Evolutionary conservation across 1,140 invertebrate species (phyloP).

Genomic region (Zaprionus lachaisei): DNA sequence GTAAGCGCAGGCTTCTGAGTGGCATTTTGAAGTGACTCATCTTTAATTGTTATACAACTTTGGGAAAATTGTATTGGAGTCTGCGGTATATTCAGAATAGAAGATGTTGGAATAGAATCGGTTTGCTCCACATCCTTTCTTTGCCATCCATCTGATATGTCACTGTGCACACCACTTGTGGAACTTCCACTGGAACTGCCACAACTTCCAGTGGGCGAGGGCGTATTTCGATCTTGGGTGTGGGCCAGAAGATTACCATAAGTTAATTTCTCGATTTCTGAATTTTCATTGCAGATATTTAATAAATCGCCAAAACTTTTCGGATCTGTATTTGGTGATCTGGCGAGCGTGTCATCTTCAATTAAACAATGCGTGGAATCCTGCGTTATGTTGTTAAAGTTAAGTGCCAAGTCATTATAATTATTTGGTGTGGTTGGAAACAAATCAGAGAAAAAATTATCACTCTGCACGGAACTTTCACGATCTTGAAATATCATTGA

Average conservation of each 20-base stretch:
- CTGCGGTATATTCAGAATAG: constrained; percentile 4
- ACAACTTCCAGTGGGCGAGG: constrained; percentile 74
- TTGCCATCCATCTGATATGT: constrained; percentile 54
- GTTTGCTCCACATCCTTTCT: constrained; percentile 24
- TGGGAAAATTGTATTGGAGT: constrained; percentile 1
- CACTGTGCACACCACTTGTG: constrained; percentile 73
- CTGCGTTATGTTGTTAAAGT: constrained; percentile 40
- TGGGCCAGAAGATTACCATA: constrained; percentile 41
- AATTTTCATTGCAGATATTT: constrained; percentile 55
- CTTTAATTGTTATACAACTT: constrained; percentile 4
- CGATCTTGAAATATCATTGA: constrained; percentile 40
- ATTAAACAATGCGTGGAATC: constrained; percentile 8
- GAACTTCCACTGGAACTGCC: constrained; percentile 62
- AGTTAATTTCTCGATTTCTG: constrained; percentile 52
- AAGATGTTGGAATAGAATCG: constrained; percentile 13
- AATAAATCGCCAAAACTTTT: constrained; percentile 51
- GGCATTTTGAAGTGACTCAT: constrained; percentile 30
- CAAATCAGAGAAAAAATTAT: constrained; percentile 40
- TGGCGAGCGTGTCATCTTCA: constrained; percentile 3
- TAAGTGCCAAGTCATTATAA: constrained; percentile 49
- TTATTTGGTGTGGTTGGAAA: constrained; percentile 25
- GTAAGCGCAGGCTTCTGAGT: constrained; percentile 5
- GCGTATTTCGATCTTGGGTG: constrained; percentile 58
- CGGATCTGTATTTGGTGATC: constrained; percentile 14
- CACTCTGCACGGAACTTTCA: constrained; percentile 13